These are phyloP conservation scores for Rhyzopertha dominica DNA, from an alignment of 1,140 invertebrate species.

Conservation along the genomic window DNA sequence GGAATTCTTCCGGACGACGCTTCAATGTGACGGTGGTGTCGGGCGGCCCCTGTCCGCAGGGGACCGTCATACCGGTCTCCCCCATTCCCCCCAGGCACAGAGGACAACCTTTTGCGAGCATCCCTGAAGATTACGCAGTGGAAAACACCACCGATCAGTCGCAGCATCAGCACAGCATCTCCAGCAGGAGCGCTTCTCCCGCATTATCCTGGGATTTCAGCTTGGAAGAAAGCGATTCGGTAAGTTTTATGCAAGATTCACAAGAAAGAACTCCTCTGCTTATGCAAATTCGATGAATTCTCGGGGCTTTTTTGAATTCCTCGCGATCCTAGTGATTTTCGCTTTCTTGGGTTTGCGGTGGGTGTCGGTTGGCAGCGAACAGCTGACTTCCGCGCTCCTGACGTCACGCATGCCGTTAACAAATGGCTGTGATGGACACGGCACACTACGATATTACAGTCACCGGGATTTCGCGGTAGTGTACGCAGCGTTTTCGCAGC, in stretches of 20 bases:
- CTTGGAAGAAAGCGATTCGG: conserved; percentile 37
- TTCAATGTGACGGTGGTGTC: conserved; percentile 43
- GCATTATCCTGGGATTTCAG: conserved; percentile 43
- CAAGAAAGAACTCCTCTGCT: too few relatives aligned
- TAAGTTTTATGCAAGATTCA: conserved; percentile 30
- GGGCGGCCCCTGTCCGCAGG: conserved; percentile 19
- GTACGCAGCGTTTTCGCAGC: too few relatives aligned
- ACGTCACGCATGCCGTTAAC: too few relatives aligned
- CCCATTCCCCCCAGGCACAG: conserved; percentile 37
- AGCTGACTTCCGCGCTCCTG: too few relatives aligned
- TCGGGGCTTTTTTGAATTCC: too few relatives aligned
- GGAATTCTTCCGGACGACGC: conserved; percentile 29
- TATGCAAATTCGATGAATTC: too few relatives aligned
- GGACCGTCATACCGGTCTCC: conserved; percentile 22
- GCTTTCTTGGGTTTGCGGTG: too few relatives aligned
- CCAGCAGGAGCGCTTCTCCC: conserved; percentile 35
- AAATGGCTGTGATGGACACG: too few relatives aligned
- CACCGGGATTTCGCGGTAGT: too few relatives aligned
- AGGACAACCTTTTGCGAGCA: conserved; percentile 39
- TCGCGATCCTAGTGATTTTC: too few relatives aligned
- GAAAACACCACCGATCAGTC: conserved; percentile 22
- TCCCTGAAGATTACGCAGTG: conserved; percentile 41
- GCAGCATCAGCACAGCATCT: conserved; percentile 15
- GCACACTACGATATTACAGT: too few relatives aligned
- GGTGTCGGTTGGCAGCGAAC: conserved; percentile 25